These are phyloP conservation scores for Phalacrocorax pelagicus DNA, from an alignment of 2,113 vertebrate species.

Conservation along the genomic window DNA sequence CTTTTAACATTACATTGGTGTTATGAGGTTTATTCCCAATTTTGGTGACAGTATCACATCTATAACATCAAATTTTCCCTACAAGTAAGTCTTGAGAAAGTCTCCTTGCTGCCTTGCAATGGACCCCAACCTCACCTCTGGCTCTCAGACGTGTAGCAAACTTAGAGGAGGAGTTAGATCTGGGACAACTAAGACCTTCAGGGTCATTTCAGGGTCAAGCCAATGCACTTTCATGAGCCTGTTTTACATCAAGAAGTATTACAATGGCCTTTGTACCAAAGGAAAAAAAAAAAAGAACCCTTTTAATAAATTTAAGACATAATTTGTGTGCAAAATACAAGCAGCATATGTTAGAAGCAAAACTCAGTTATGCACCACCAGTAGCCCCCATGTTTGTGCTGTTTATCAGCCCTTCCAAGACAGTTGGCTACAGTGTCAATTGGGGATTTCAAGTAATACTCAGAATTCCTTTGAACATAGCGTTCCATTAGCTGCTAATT, in stretches of 20 bases:
- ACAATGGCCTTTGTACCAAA: neutral
- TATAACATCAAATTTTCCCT: neutral
- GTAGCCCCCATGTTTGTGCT: neutral
- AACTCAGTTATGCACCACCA: neutral
- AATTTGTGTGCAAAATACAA: neutral
- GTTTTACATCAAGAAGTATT: neutral
- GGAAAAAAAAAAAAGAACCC: neutral
- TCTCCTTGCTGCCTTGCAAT: neutral
- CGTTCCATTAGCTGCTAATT: slow-evolving; percentile 36
- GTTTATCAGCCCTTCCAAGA: slow-evolving; percentile 14
- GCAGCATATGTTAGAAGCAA: neutral
- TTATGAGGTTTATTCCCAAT: too few relatives aligned
- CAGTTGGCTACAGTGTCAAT: neutral
- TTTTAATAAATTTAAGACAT: neutral
- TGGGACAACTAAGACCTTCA: neutral
- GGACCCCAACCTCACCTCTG: neutral
- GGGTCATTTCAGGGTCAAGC: neutral
- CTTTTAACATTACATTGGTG: too few relatives aligned
- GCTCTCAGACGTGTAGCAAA: neutral
- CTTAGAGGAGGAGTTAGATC: neutral
- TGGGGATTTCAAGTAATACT: slow-evolving; percentile 30
- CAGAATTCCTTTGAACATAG: slow-evolving; percentile 48
- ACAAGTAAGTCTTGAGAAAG: neutral
- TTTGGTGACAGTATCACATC: too few relatives aligned
- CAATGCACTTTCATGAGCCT: neutral